phyloP scores from a whole-genome alignment of 1,140 invertebrate genomes.

The Bombus picipes region DNA sequence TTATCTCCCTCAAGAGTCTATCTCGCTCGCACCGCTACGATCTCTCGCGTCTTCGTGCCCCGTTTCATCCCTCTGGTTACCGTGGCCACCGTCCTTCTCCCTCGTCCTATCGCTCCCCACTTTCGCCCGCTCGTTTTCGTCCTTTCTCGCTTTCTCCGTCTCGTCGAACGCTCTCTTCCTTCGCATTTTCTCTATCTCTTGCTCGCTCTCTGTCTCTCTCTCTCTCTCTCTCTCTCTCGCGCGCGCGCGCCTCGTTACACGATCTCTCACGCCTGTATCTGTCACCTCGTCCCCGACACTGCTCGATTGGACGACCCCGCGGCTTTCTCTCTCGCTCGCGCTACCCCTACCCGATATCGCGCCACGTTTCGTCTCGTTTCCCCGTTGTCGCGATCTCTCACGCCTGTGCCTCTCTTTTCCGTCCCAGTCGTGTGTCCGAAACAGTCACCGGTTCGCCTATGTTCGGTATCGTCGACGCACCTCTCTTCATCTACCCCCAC shows the following conservation, averaged over 20 bases:
- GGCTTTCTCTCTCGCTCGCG: background rate
- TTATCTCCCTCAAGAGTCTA: constrained; percentile 22
- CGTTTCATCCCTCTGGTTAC: constrained; percentile 8
- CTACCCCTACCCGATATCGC: constrained; percentile 40
- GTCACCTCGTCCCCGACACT: constrained; percentile 24
- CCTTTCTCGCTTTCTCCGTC: background rate
- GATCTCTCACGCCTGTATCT: constrained; percentile 61
- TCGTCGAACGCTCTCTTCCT: background rate
- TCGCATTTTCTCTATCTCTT: background rate
- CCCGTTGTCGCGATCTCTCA: constrained; percentile 40
- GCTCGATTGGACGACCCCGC: background rate
- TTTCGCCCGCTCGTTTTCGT: background rate
- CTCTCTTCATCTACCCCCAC: constrained; percentile 52
- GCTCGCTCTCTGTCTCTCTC: background rate
- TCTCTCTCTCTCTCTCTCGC: background rate
- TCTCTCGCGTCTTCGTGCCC: background rate
- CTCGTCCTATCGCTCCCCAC: constrained; percentile 14
- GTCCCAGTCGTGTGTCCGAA: background rate
- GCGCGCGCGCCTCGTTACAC: constrained; percentile 19
- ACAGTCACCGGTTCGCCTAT: constrained; percentile 35
- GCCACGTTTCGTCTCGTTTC: constrained; percentile 12
- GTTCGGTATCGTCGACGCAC: constrained; percentile 33
- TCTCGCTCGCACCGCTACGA: background rate
- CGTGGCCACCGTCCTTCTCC: background rate
- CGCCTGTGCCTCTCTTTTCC: constrained; percentile 28